Evolutionary conservation across 1,140 invertebrate species (phyloP), one percentile per base, ranked within the genome.

Genomic region (Oreohelix idahoensis): DNA sequence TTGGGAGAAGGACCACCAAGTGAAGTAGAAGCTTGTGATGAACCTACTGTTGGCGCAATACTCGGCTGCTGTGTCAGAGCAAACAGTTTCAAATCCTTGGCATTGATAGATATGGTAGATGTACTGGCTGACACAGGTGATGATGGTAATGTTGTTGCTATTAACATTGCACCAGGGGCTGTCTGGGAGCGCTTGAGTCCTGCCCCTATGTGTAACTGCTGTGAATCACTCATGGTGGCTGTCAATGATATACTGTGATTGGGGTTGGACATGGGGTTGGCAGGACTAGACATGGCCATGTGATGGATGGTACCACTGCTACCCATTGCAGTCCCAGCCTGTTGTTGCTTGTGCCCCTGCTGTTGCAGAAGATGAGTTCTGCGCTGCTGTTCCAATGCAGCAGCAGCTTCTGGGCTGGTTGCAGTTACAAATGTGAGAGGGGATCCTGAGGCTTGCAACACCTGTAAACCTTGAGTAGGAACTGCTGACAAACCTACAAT

Each of bases 291-390:
- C 74, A 88, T 86, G 87, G 85, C 89, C 76, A 88, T 87, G 85
- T 91, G 90, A 83, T 91, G 89, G 81, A 91, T 87, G 78, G 90
- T 91, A 35, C 87, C 87, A 42, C 88, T 84, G 66, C 84, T 85
- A 79, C 79, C 85, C 36, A 76, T n/a, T 29, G 73, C 35, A 63
- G 77, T 29, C 32, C 69, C 69, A 45, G 77, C 35, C 58, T 78
- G 76, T n/a, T 69, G n/a, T 15, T 8, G 75, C 75, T 51, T 73
- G 51, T 45, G 66, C 53, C 45, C 71, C 51, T 75, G 69, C 35
- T 82, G 80, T 35, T 82, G 80, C 20, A 82, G 71, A 49, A 81
- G 79, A 4, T 15, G 4, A 2, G 1, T 32, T 23, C 39, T 74
- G 0, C 35, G 79, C 66, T 82, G 85, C 32, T 83, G 71, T 51